phyloP scores from a whole-genome alignment of 2,888 invertebrate genomes.

The Trisateles emortualis region DNA sequence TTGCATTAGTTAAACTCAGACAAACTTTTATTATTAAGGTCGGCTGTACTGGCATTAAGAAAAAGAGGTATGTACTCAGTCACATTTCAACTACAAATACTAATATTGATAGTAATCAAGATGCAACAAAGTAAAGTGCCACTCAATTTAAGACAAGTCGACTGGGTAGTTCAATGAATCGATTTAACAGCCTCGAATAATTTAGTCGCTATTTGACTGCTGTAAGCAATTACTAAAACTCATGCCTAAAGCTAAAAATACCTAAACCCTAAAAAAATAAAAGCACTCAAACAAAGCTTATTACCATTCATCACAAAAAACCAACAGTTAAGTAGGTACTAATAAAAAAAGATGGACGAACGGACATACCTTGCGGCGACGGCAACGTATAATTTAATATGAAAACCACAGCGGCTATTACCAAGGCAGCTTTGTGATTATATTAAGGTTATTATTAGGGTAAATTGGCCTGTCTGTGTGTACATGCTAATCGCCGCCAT shows the following conservation, averaged over 20 bases:
- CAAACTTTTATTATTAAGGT: too few relatives aligned
- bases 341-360: constrained; percentile 46
- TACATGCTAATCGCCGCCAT: constrained; percentile 37
- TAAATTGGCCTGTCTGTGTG: constrained; percentile 45
- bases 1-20: too few relatives aligned
- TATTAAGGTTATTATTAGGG: constrained; percentile 48
- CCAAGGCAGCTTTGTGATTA: constrained; percentile 47
- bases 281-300: constrained; percentile 22
- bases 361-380: constrained; percentile 45
- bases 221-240: neutral
- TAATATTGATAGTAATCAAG: too few relatives aligned
- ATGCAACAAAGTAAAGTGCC: too few relatives aligned
- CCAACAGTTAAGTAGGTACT: constrained; percentile 46
- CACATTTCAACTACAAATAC: too few relatives aligned
- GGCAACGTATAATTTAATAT: constrained; percentile 48
- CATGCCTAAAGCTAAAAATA: constrained; percentile 8
- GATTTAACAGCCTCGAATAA: neutral
- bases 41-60: too few relatives aligned
- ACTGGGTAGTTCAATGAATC: neutral
- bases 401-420: constrained; percentile 46
- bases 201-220: neutral
- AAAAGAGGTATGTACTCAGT: too few relatives aligned
- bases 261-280: constrained; percentile 7
- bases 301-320: constrained; percentile 38
- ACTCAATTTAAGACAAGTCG: neutral